Conservation (phyloP, 2,113 vertebrate species). For the Muntiacus reevesi region DNA sequence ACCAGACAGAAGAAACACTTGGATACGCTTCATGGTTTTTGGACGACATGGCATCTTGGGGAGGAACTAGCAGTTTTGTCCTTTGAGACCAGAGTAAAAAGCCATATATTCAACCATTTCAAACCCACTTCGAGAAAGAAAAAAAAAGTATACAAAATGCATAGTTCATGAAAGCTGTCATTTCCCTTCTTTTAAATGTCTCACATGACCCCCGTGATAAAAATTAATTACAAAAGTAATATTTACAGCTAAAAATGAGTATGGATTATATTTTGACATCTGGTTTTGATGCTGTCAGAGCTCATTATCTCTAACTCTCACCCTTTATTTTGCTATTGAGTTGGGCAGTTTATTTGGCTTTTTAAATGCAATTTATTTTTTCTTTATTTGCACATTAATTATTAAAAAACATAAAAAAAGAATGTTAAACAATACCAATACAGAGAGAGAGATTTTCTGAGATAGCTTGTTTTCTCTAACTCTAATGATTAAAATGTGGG, state of each 20-base stretch:
- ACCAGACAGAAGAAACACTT: background rate
- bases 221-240: background rate
- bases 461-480: background rate
- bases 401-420: background rate
- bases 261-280: background rate
- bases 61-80: conserved; percentile 1
- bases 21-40: background rate
- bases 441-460: background rate
- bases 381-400: conserved; percentile 33
- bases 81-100: background rate
- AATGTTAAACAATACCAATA: conserved; percentile 3
- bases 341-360: background rate
- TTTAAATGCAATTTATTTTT: conserved; percentile 23
- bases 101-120: background rate
- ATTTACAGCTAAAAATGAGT: background rate
- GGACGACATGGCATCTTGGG: background rate
- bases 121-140: background rate
- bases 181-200: background rate
- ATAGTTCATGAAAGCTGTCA: background rate
- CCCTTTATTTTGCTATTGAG: background rate
- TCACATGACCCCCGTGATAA: background rate
- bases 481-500: conserved; percentile 26
- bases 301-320: background rate
- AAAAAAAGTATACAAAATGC: background rate
- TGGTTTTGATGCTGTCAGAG: background rate